Conservation (phyloP, 2,797 vertebrate genomes). For the Argya squamiceps region DNA sequence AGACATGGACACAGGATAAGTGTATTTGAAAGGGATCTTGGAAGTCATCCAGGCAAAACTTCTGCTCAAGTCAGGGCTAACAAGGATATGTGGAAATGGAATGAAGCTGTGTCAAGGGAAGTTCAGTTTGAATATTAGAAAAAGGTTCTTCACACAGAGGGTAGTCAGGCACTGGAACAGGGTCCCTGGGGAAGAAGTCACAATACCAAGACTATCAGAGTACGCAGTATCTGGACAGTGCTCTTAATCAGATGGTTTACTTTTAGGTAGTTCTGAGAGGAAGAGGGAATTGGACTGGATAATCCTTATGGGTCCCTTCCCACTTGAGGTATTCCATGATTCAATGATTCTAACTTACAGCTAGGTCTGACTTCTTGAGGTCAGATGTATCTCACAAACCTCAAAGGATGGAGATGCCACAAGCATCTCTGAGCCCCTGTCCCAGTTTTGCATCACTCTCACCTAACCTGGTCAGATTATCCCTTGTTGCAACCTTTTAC, state of each 20-base stretch:
- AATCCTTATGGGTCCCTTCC: not conserved
- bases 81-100: not conserved
- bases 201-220: not conserved
- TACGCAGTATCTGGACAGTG: not conserved
- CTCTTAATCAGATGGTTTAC: not conserved
- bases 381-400: not conserved
- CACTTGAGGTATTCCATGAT: not conserved
- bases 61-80: not conserved
- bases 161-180: not conserved
- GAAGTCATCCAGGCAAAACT: not conserved
- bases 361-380: not conserved
- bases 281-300: not conserved
- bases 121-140: not conserved
- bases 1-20: not conserved
- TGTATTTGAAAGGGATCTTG: not conserved
- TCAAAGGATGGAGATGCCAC: not conserved
- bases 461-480: not conserved
- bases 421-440: not conserved
- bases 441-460: not conserved
- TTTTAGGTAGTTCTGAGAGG: not conserved
- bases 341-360: not conserved
- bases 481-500: not conserved
- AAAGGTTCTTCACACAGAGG: not conserved
- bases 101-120: not conserved
- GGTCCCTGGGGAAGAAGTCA: not conserved